Percentiles rank a stretch among this genome's conserved stretches.
Evolutionary conservation across 35 echinoderm and acorn worm species (phyloP).

Genomic region (Ophiothrix spiculata): DNA sequence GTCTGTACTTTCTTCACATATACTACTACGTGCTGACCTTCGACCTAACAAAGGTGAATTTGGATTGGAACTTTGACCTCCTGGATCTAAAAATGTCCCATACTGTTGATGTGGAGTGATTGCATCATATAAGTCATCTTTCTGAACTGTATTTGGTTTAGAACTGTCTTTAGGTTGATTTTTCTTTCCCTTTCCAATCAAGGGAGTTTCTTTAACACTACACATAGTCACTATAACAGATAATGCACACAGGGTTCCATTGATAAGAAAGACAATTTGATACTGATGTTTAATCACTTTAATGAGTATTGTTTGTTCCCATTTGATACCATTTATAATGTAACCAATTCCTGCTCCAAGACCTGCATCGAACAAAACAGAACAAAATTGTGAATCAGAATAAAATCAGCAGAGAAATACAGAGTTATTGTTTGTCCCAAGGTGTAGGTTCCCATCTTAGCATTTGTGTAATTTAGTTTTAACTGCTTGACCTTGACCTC

Average conservation of each 20-base stretch:
- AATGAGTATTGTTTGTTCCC: constrained; percentile 44
- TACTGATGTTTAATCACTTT: constrained; percentile 55
- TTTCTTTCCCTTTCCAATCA: background rate
- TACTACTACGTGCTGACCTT: background rate
- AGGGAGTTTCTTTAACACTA: constrained; percentile 75
- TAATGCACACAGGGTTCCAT: constrained; percentile 12
- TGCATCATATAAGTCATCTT: background rate
- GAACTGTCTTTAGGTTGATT: background rate
- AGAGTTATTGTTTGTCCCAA: no score
- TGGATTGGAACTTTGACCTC: background rate
- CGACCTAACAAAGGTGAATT: background rate
- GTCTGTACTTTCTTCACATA: background rate
- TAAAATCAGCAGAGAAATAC: no score
- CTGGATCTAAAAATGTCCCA: background rate
- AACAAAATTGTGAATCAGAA: background rate
- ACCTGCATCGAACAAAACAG: constrained; percentile 31
- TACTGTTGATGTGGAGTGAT: background rate
- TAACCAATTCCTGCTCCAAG: constrained; percentile 79
- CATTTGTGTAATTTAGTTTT: no score
- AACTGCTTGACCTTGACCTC: no score
- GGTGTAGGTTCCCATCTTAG: no score
- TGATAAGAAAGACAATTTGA: constrained; percentile 59
- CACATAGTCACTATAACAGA: constrained; percentile 60
- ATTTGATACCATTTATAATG: constrained; percentile 71
- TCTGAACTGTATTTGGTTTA: background rate